A percentile compares a stretch with the other conserved stretches of the same genome.
Evolutionary conservation across 2,113 vertebrate species (phyloP).

Genomic region (Tinamus guttatus): DNA sequence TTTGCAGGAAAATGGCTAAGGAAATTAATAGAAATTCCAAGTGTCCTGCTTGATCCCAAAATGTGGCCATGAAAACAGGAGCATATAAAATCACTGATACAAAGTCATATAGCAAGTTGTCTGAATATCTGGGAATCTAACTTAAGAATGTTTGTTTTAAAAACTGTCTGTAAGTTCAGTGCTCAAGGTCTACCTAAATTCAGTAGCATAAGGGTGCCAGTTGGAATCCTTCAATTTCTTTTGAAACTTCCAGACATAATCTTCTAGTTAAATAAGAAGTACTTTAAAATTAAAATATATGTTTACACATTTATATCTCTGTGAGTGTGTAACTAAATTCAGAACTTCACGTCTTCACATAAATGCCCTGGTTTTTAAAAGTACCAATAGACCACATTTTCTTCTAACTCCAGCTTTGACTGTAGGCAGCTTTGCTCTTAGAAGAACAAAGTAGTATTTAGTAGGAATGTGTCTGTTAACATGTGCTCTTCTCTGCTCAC

Average conservation of each 20-base stretch:
- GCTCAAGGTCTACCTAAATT: neutral
- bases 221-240: neutral
- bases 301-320: too few species aligned
- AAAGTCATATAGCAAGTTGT: neutral
- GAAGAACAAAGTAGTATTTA: neutral
- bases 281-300: too few species aligned
- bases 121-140: neutral
- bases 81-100: rapidly evolving
- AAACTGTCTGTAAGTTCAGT: neutral
- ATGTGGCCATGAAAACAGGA: too few species aligned
- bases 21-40: neutral
- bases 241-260: neutral
- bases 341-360: too few species aligned
- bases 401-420: neutral
- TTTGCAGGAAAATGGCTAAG: neutral
- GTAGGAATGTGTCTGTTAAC: neutral
- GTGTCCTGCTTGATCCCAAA: neutral
- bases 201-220: rapidly evolving
- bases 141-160: neutral
- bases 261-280: neutral
- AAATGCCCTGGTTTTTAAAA: neutral
- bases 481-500: rapidly evolving
- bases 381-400: neutral
- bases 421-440: neutral
- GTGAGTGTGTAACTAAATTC: too few species aligned